A percentile compares a stretch with the other conserved stretches of the same genome.
These are phyloP conservation scores for Ferrisia virgata DNA, from an alignment of 2,888 invertebrate species.

Conservation along the genomic window DNA sequence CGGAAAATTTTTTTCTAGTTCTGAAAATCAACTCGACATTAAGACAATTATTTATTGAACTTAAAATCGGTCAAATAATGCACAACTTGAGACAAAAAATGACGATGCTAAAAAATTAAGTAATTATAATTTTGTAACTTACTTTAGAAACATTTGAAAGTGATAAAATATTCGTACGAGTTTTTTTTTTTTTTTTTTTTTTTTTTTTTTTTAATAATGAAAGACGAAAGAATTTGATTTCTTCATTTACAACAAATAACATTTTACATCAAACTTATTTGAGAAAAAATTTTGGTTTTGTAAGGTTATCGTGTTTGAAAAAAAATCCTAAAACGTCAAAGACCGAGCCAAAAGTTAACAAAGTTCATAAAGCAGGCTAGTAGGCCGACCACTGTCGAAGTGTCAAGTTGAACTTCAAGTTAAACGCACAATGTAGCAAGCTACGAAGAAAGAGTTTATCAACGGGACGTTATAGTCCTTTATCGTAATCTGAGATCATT, in stretches of 20 bases:
- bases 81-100: too few relatives aligned
- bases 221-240: too few relatives aligned
- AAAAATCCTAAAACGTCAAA: not conserved
- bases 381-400: not conserved
- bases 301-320: not conserved
- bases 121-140: too few relatives aligned
- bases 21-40: too few relatives aligned
- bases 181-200: too few relatives aligned
- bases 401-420: not conserved
- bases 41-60: too few relatives aligned
- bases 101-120: too few relatives aligned
- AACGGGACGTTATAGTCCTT: not conserved
- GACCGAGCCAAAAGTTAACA: not conserved
- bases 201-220: too few relatives aligned
- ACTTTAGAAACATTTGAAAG: too few relatives aligned
- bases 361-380: not conserved
- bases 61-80: too few relatives aligned
- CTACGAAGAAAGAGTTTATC: not conserved
- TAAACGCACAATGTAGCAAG: not conserved
- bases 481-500: not conserved
- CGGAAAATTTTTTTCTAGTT: too few relatives aligned
- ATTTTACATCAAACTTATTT: not conserved
- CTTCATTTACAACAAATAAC: not conserved
- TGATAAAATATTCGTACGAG: too few relatives aligned
- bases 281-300: not conserved